A percentile compares a stretch with the other conserved stretches of the same genome.
Evolutionary conservation across 2,113 vertebrate species (phyloP).

Genomic region (Dasyurus viverrinus): DNA sequence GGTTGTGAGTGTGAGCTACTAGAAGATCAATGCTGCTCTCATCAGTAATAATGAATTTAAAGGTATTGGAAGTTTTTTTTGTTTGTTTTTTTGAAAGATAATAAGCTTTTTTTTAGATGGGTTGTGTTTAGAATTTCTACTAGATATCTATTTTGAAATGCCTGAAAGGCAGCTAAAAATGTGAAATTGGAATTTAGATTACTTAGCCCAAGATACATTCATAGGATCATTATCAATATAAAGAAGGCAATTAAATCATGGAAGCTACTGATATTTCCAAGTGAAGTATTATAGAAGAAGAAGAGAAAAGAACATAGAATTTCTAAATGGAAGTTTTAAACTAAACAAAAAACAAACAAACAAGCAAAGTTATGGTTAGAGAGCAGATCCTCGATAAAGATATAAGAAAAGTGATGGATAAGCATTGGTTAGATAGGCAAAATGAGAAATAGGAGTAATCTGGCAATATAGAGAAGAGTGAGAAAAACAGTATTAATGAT

Average conservation of each 20-base stretch:
- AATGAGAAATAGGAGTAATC: neutral
- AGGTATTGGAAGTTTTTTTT: too few relatives aligned
- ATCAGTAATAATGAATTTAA: too few relatives aligned
- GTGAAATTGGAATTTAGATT: neutral
- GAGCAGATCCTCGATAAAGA: neutral
- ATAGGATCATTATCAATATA: neutral
- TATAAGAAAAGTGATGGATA: neutral
- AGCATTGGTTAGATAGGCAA: neutral
- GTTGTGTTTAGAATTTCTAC: neutral
- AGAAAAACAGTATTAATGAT: neutral
- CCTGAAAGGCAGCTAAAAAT: neutral
- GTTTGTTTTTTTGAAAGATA: too few relatives aligned
- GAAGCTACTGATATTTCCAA: neutral
- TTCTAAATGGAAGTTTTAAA: too few relatives aligned
- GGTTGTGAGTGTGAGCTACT: too few relatives aligned
- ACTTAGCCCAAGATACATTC: neutral
- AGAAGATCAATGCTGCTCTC: too few relatives aligned
- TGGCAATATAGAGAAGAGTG: neutral
- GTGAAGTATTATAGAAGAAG: neutral
- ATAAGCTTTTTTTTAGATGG: too few relatives aligned
- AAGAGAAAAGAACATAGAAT: neutral
- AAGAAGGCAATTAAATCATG: neutral
- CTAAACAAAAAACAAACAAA: too few relatives aligned
- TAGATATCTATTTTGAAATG: neutral
- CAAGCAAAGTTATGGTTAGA: neutral